Percentiles rank a stretch among this genome's conserved stretches.
These are phyloP conservation scores for Pelmatolapia mariae DNA, from an alignment of 2,113 vertebrate genomes.

Conservation along the genomic window DNA sequence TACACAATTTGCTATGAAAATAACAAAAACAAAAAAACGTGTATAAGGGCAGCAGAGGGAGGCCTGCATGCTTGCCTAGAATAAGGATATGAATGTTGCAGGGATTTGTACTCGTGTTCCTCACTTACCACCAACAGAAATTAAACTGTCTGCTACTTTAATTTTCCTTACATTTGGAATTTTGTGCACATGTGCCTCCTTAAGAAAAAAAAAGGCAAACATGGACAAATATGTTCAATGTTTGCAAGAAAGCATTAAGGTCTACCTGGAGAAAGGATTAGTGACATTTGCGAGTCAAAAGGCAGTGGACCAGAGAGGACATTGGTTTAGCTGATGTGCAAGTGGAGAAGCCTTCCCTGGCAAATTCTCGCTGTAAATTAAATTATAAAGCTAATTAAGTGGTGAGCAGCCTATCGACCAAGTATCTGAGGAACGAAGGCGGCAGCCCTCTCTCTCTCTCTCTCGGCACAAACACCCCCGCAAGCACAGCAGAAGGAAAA, in stretches of 20 bases:
- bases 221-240: background rate
- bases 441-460: background rate
- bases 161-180: background rate
- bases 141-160: background rate
- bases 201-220: background rate
- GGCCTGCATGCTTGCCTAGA: background rate
- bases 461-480: background rate
- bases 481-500: background rate
- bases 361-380: background rate
- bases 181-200: background rate
- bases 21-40: too few relatives aligned
- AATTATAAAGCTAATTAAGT: conserved; percentile 8
- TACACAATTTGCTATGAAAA: background rate
- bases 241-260: background rate
- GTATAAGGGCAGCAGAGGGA: background rate
- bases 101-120: background rate
- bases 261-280: conserved; percentile 1
- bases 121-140: background rate
- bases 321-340: background rate
- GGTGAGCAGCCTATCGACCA: background rate
- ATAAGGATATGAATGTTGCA: background rate
- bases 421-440: background rate
- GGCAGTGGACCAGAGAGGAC: conserved; percentile 8
- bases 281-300: conserved; percentile 2
- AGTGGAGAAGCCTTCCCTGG: background rate